Percentiles rank a stretch among this genome's conserved stretches.
These are phyloP conservation scores for Agrypnia vestita DNA, from an alignment of 1,140 invertebrate species.

Conservation along the genomic window DNA sequence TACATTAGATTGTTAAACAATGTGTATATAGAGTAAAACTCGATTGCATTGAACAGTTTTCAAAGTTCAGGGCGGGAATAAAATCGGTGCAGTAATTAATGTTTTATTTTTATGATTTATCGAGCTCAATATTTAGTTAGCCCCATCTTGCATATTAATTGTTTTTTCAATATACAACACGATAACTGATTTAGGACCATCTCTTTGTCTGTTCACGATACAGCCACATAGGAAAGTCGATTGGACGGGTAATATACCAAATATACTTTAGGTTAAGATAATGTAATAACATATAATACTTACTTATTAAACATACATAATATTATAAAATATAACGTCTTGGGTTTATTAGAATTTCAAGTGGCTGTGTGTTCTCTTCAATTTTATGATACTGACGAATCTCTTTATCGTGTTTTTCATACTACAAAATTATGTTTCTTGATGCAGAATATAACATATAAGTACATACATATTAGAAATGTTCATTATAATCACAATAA, in stretches of 20 bases:
- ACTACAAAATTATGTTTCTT: not conserved
- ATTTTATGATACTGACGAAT: not conserved
- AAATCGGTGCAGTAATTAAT: not conserved
- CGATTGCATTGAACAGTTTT: too few species aligned
- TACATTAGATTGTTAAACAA: not conserved
- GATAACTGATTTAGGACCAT: not conserved
- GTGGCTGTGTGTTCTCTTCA: not conserved
- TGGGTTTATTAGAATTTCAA: conserved; percentile 3
- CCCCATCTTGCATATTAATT: not conserved
- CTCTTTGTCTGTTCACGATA: conserved; percentile 1
- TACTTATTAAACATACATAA: not conserved
- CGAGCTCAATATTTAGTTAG: not conserved
- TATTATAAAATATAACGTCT: not conserved
- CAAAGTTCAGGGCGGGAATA: not conserved
- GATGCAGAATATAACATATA: not conserved
- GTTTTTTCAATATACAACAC: not conserved
- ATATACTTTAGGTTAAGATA: conserved; percentile 1
- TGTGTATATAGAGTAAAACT: not conserved
- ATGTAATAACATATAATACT: not conserved
- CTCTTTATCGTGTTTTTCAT: not conserved
- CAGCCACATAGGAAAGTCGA: not conserved
- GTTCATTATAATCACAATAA: not conserved
- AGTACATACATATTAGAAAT: not conserved
- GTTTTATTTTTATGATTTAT: not conserved
- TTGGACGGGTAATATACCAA: conserved; percentile 22